Percentiles rank a stretch among this genome's conserved stretches.
phyloP scores from a whole-genome alignment of 2,888 invertebrate species.

The Tanytarsus gracilentus region DNA sequence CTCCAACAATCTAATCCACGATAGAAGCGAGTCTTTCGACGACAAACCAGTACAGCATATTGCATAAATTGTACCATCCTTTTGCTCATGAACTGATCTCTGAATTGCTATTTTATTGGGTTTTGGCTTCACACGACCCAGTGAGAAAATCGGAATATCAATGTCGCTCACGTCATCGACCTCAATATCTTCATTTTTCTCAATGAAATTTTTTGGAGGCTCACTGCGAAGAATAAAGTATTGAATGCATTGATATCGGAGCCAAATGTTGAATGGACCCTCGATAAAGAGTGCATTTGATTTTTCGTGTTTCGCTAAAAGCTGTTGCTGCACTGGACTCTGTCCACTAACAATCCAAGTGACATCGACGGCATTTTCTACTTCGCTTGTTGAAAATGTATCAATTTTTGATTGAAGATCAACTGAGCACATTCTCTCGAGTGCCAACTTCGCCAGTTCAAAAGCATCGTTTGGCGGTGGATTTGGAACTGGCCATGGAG shows the following conservation, averaged over 20 bases:
- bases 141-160: slow-evolving; percentile 48
- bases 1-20: slow-evolving; percentile 80
- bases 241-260: slow-evolving; percentile 62
- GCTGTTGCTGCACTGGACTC: slow-evolving; percentile 61
- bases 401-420: slow-evolving; percentile 62
- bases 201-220: slow-evolving; percentile 43
- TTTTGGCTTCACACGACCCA: slow-evolving; percentile 45
- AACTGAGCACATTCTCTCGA: slow-evolving; percentile 72
- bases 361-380: slow-evolving; percentile 68
- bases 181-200: slow-evolving; percentile 46
- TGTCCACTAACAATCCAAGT: slow-evolving; percentile 91
- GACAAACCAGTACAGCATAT: slow-evolving; percentile 88
- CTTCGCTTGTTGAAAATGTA: slow-evolving; percentile 56
- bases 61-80: slow-evolving; percentile 80
- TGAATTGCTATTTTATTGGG: slow-evolving; percentile 41
- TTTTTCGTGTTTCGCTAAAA: slow-evolving; percentile 56
- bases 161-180: slow-evolving; percentile 66
- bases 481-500: slow-evolving; percentile 61
- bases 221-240: slow-evolving; percentile 77
- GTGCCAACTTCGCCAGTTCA: slow-evolving; percentile 71
- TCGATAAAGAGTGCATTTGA: slow-evolving; percentile 67
- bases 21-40: slow-evolving; percentile 81
- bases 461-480: slow-evolving; percentile 66
- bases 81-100: slow-evolving; percentile 80
- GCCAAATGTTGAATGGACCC: slow-evolving; percentile 74